phyloP scores from a whole-genome alignment of 2,113 vertebrate genomes.

The Tylochromis polylepis region DNA sequence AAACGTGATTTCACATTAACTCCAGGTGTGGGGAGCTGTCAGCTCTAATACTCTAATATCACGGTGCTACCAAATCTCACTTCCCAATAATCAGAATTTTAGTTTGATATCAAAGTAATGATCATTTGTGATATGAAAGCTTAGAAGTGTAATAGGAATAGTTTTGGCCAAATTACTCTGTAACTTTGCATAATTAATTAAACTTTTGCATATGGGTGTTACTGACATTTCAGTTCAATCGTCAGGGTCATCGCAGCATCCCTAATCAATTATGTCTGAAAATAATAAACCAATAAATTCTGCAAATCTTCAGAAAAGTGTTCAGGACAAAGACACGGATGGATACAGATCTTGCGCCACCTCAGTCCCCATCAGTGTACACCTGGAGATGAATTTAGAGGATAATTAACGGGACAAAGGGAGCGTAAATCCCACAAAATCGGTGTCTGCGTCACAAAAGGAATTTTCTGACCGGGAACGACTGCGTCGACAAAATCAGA shows the following conservation, averaged over 20 bases:
- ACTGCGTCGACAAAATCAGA: not conserved
- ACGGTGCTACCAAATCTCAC: fast-evolving
- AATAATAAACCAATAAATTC: fast-evolving
- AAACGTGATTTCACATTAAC: not conserved
- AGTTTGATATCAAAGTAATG: fast-evolving
- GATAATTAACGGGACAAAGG: not conserved
- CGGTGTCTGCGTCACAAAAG: not conserved
- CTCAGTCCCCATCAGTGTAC: not conserved
- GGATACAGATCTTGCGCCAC: not conserved
- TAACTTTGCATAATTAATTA: not conserved
- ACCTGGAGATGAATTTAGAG: not conserved
- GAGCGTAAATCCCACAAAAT: fast-evolving
- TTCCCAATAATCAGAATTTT: not conserved
- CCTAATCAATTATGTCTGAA: not conserved
- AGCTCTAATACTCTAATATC: fast-evolving
- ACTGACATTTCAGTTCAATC: not conserved
- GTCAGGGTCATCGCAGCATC: not conserved
- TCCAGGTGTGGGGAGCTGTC: not conserved
- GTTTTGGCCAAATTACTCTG: fast-evolving
- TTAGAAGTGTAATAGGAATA: not conserved
- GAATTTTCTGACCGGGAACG: not conserved
- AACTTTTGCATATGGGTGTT: fast-evolving
- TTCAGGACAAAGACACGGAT: not conserved
- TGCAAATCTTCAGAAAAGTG: not conserved
- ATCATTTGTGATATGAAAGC: fast-evolving